Conservation (phyloP, 2,113 vertebrate species). For the Tympanuchus pallidicinctus region DNA sequence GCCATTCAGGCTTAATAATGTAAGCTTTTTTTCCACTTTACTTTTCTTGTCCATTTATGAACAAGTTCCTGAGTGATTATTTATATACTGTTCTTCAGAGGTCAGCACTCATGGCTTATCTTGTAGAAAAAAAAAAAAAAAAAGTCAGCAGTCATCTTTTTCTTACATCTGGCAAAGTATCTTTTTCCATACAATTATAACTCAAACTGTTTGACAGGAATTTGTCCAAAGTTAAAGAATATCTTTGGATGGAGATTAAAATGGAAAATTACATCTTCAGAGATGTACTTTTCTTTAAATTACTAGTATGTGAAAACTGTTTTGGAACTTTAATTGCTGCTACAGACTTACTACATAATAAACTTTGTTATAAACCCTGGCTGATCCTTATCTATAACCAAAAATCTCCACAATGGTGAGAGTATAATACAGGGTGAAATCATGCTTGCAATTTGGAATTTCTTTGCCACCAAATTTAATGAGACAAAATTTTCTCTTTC, state of each 20-base stretch:
- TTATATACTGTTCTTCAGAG: background rate
- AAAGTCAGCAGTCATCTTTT: conserved; percentile 45
- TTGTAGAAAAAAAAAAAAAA: conserved; percentile 8
- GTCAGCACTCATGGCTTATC: conserved; percentile 57
- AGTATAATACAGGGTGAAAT: conserved; percentile 30
- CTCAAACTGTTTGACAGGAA: conserved; percentile 59
- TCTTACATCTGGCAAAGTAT: conserved; percentile 57
- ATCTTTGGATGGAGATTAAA: conserved; percentile 69
- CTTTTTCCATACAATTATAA: conserved; percentile 72
- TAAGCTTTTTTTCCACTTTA: background rate
- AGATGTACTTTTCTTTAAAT: conserved; percentile 76
- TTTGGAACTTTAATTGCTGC: conserved; percentile 74
- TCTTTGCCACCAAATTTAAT: background rate
- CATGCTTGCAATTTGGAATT: background rate
- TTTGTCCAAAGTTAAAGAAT: conserved; percentile 70
- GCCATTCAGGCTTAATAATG: background rate
- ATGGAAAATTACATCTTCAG: conserved; percentile 74
- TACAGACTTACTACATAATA: conserved; percentile 62
- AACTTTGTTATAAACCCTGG: conserved; percentile 66
- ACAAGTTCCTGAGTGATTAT: conserved; percentile 13
- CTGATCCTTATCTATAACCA: conserved; percentile 68
- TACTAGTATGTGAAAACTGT: conserved; percentile 74
- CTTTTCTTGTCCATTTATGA: conserved; percentile 4
- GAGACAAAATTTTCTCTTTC: background rate
- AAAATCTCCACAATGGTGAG: conserved; percentile 31